These are phyloP conservation scores for Diachrysia chrysitis DNA, from an alignment of 2,888 invertebrate species.

Conservation along the genomic window DNA sequence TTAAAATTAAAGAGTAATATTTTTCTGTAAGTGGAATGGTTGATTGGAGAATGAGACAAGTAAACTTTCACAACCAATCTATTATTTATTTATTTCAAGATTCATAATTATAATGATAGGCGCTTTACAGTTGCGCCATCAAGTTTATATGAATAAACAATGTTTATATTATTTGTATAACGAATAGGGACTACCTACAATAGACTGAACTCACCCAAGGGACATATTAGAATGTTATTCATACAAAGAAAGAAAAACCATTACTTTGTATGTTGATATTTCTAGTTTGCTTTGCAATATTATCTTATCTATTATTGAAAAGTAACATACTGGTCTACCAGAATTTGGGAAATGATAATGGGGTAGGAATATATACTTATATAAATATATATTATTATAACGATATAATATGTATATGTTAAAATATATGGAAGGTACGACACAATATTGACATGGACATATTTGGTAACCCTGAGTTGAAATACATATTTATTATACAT, in stretches of 20 bases:
- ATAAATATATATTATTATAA: too few relatives aligned
- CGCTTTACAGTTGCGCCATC: not conserved
- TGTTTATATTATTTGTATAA: not conserved
- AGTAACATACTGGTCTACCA: not conserved
- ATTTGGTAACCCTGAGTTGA: too few relatives aligned
- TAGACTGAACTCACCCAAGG: not conserved
- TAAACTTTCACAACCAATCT: not conserved
- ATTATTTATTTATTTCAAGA: not conserved
- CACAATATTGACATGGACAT: not conserved
- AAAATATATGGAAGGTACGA: not conserved
- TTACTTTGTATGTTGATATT: too few relatives aligned
- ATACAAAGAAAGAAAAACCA: too few relatives aligned
- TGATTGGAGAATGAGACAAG: slow-evolving; percentile 20
- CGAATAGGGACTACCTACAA: not conserved
- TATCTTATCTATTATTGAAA: not conserved
- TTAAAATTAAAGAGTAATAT: not conserved
- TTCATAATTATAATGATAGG: not conserved
- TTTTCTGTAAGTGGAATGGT: not conserved
- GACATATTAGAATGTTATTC: not conserved
- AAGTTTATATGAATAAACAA: not conserved
- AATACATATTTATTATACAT: too few relatives aligned
- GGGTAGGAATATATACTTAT: not conserved
- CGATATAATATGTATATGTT: too few relatives aligned
- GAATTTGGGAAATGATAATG: not conserved
- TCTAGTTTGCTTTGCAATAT: not conserved